These are phyloP conservation scores for Mesopsocus fuscifrons DNA, from an alignment of 2,888 invertebrate genomes.

Conservation along the genomic window DNA sequence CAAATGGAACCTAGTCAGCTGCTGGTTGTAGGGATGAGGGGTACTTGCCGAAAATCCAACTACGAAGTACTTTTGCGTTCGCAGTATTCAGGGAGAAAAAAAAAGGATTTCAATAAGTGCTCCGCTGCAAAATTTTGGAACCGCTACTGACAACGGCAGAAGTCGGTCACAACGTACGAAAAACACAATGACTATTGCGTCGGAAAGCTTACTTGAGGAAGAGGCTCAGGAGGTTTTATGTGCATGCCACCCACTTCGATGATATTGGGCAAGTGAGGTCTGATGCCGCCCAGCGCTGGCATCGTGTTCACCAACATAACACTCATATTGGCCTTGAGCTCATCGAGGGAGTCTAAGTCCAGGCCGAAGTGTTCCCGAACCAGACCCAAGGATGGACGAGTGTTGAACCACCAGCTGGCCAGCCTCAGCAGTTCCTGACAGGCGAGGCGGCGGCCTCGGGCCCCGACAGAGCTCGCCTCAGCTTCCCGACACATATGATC, in stretches of 20 bases:
- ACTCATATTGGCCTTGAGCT: constrained; percentile 13
- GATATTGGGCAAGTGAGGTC: constrained; percentile 15
- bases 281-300: constrained; percentile 10
- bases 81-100: no score
- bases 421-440: not conserved
- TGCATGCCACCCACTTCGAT: constrained; percentile 17
- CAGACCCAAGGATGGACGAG: not conserved
- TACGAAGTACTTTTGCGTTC: no score
- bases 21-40: no score
- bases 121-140: no score
- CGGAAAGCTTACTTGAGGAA: constrained; percentile 16
- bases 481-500: constrained; percentile 1
- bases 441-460: not conserved
- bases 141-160: no score
- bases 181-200: no score
- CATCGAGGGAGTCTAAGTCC: constrained; percentile 12
- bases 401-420: not conserved
- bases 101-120: no score
- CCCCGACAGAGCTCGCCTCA: not conserved
- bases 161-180: no score
- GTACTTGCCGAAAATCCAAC: no score
- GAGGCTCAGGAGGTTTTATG: constrained; percentile 11
- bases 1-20: no score
- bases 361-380: constrained; percentile 11
- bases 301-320: constrained; percentile 15